Evolutionary conservation across 2,888 invertebrate genomes (phyloP), one percentile per base, ranked within the genome.

Genomic region (Drosophila pseudotakahashii): DNA sequence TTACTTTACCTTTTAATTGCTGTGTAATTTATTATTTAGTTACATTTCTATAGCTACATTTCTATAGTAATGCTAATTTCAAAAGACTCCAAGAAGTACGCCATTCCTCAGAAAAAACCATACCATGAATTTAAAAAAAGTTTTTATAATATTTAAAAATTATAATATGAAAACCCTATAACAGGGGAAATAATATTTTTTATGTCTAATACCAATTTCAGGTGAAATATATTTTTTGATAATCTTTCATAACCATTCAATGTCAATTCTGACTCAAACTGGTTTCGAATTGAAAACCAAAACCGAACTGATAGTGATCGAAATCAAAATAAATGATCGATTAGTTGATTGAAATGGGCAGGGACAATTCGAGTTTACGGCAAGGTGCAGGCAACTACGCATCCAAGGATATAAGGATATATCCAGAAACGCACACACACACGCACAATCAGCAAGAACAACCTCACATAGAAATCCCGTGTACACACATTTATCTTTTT

Each of bases 401-500:
- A 39, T 41, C 34, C n/a, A 26, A 30, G 62, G 63, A 63, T 48
- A 41, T 62, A 36, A 30, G 62, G 63, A 63, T 48, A 41, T 62
- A 36, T 41, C 26, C 47, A 26, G 45, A 58, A 44, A 54, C 66
- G 44, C 42, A 44, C 42, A 64, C 41, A 67, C 41, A 47, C 30
- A n/a, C 48, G n/a, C n/a, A n/a, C n/a, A n/a, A n/a, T n/a, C n/a
- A n/a, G n/a, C n/a, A n/a, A n/a, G n/a, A n/a, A 14, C 36, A 3
- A 47, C 19, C 19, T 23, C 14, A 13, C 48, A 39, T n/a, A 36
- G 37, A 64, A 64, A 50, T 52, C 44, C 14, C 52, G 53, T 53
- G 53, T 51, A 70, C 53, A 71, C 62, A 70, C 55, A 45, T 61
- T 48, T 44, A 44, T 47, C 51, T 71, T 78, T 75, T 80, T 61